These are phyloP conservation scores for Sarotherodon lohbergeri DNA, from an alignment of 2,113 vertebrate genomes.

Conservation along the genomic window DNA sequence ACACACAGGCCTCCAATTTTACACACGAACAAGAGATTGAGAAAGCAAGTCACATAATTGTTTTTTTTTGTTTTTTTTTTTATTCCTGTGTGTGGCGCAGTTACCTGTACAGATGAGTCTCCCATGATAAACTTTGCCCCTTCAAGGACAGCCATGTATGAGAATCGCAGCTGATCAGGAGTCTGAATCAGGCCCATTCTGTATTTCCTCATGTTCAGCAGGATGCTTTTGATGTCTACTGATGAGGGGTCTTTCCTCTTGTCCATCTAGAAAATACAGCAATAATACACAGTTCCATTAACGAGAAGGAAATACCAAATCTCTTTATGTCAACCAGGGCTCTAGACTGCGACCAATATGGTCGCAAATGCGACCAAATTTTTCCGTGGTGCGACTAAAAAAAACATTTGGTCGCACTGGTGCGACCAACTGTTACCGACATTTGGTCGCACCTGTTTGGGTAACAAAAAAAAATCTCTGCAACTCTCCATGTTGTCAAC, in stretches of 20 bases:
- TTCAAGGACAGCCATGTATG: slow-evolving; percentile 95
- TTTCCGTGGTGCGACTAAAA: too few relatives aligned
- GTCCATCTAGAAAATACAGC: slow-evolving; percentile 80
- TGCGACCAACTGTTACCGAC: too few relatives aligned
- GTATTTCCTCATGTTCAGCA: slow-evolving; percentile 92
- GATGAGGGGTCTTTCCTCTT: slow-evolving; percentile 81
- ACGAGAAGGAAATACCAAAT: neutral
- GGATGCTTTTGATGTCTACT: slow-evolving; percentile 90
- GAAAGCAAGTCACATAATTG: neutral
- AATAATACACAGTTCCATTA: neutral
- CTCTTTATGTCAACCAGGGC: neutral
- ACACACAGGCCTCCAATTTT: neutral
- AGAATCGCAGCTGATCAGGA: slow-evolving; percentile 95
- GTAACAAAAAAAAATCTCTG: too few relatives aligned
- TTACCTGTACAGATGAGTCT: slow-evolving; percentile 85
- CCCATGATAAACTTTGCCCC: slow-evolving; percentile 87
- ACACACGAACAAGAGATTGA: neutral
- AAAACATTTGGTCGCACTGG: too few relatives aligned
- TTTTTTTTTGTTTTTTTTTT: neutral
- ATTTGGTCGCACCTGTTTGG: too few relatives aligned
- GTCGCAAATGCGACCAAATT: too few relatives aligned
- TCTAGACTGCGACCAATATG: too few relatives aligned
- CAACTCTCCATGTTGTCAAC: too few relatives aligned
- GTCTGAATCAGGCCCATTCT: slow-evolving; percentile 99
- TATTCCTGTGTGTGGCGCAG: neutral